These are phyloP conservation scores for Gryon sp. DNA, from an alignment of 1,140 invertebrate species.

Conservation along the genomic window DNA sequence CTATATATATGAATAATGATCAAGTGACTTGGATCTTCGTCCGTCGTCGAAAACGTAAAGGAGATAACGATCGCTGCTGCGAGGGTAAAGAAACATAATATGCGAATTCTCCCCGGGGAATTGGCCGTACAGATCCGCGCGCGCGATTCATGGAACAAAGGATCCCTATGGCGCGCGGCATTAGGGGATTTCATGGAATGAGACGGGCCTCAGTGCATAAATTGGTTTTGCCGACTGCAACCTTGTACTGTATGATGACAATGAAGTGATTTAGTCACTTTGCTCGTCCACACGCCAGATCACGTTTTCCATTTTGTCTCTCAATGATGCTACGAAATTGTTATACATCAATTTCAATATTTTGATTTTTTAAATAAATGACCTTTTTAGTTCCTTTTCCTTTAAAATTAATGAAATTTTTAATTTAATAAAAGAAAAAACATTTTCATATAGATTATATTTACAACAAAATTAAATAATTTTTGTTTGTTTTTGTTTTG, in stretches of 20 bases:
- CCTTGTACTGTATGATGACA: constrained; percentile 38
- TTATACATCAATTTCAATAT: too few species aligned
- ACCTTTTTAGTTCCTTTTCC: too few species aligned
- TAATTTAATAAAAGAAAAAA: too few species aligned
- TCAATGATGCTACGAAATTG: too few species aligned
- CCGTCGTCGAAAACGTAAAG: constrained; percentile 64
- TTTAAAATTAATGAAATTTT: too few species aligned
- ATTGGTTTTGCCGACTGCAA: constrained; percentile 57
- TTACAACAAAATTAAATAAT: too few species aligned
- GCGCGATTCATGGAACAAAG: constrained; percentile 63
- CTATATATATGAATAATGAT: too few species aligned
- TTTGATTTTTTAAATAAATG: too few species aligned
- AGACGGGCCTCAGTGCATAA: constrained; percentile 41
- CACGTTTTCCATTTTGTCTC: constrained; percentile 10
- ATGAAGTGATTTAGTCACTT: constrained; percentile 53
- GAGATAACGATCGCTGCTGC: constrained; percentile 73
- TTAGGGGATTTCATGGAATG: constrained; percentile 57
- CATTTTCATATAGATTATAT: too few species aligned
- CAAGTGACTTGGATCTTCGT: constrained; percentile 63
- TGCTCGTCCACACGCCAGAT: background rate
- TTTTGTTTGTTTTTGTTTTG: too few species aligned
- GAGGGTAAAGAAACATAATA: constrained; percentile 72
- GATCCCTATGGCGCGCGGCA: constrained; percentile 46
- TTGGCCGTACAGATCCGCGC: constrained; percentile 58
- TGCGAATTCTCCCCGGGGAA: constrained; percentile 70